Base-by-base conservation (phyloP, 2,113 vertebrate species). In the Procavia capensis region DNA sequence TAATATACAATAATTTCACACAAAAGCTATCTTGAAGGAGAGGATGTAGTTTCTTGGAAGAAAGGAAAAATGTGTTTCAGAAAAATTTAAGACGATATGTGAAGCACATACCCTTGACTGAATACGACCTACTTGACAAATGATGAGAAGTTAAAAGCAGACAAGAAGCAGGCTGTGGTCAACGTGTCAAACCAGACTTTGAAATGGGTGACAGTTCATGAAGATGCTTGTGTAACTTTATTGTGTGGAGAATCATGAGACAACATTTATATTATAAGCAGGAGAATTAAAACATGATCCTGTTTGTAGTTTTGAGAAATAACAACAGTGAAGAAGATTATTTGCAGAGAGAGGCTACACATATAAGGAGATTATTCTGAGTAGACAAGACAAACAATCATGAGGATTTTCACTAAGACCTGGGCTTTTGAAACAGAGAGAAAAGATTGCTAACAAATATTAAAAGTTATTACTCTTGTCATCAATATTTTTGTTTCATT, bases 391-490 rank as follows among this genome's bases (percentile, higher is more conserved):
- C 9, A 68, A 91, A 57, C 3, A 47, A n/a, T 85, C 10, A 47
- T 36, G 17, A 74, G 31, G 9, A 50, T 83, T 78, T 90, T 47
- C 63, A 85, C 36, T 45, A 74, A 93, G 20, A 47, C 43, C 9
- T 43, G 31, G 5, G 7, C 6, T 47, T 89, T 36, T 41, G 57
- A 41, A 25, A 41, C 47, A 6, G 39, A 72, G 41, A 82, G 14
- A 45, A 80, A 78, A 39, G 36, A 94, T 70, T 83, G 80, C 54
- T 39, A 94, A 87, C n/a, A 93, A 78, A 79, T 57, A 68, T 25
- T 78, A 13, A 85, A 85, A 86, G n/a, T 36, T 63, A 83, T n/a
- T 50, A 75, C 11, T 86, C 24, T 68, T 43, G 19, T 41, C 31
- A 63, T 39, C 11, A 0, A 47, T 74, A 90, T 59, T 72, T 43